Evolutionary conservation across 2,797 vertebrate species (phyloP).

Genomic region (Clarias fuscus): DNA sequence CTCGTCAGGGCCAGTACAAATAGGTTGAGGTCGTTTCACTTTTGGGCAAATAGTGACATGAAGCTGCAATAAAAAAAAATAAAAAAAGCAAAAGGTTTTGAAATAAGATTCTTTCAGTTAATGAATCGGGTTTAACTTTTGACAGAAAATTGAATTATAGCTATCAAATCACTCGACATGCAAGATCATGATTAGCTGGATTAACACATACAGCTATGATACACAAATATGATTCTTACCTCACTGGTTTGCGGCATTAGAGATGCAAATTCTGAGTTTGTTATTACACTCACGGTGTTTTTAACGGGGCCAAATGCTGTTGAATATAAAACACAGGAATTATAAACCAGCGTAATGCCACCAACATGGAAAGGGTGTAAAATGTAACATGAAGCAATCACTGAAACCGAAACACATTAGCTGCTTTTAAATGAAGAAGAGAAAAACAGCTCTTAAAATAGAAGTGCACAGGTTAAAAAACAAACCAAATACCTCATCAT

Average conservation of each 20-base stretch:
- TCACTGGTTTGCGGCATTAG: neutral
- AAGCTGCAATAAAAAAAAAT: neutral
- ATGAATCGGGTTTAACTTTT: neutral
- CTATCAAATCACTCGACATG: neutral
- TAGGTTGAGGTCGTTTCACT: conserved; percentile 10
- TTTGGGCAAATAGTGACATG: conserved; percentile 22
- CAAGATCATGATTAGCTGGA: neutral
- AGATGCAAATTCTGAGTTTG: neutral
- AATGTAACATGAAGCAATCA: neutral
- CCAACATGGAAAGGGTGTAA: neutral
- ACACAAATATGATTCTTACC: neutral
- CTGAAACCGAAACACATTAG: neutral
- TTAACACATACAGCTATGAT: neutral
- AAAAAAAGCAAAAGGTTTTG: neutral
- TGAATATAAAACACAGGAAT: neutral
- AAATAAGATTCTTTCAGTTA: neutral
- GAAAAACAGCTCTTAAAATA: neutral
- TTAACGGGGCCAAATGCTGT: neutral
- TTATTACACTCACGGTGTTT: neutral
- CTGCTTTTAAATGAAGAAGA: neutral
- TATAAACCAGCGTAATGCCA: neutral
- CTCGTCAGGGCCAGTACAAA: neutral
- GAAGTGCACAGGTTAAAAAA: neutral
- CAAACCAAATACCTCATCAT: neutral
- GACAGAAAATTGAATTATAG: neutral